Conservation (phyloP, 2,797 vertebrate species). For the Lemur catta region DNA sequence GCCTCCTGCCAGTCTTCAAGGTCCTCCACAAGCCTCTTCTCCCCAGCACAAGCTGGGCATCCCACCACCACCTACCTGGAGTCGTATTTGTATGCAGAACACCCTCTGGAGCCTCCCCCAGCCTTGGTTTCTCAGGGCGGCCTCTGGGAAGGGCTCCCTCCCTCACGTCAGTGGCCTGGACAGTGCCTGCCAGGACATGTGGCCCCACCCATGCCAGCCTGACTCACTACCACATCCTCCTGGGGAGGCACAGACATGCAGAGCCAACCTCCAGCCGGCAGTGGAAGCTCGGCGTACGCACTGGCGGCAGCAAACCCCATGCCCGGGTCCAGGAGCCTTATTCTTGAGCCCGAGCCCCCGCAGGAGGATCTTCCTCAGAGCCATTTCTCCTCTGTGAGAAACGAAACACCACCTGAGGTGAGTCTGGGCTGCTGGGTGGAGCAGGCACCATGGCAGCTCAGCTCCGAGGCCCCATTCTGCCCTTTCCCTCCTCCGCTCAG, state of each 20-base stretch:
- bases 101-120: not conserved
- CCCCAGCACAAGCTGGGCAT: not conserved
- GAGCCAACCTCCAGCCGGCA: conserved; percentile 62
- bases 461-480: not conserved
- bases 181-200: conserved; percentile 54
- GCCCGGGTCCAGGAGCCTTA: conserved; percentile 59
- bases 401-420: not conserved
- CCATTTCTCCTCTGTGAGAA: conserved; percentile 63
- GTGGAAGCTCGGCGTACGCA: conserved; percentile 36
- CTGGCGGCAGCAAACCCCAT: conserved; percentile 55
- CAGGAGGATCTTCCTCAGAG: conserved; percentile 64
- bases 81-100: too few species aligned
- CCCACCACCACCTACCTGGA: not conserved
- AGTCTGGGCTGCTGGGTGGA: too few species aligned
- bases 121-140: not conserved
- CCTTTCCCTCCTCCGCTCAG: not conserved
- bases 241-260: conserved; percentile 66
- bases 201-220: conserved; percentile 33
- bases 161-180: not conserved
- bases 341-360: conserved; percentile 73
- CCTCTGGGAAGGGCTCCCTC: not conserved
- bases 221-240: conserved; percentile 69
- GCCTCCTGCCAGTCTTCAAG: not conserved
- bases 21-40: not conserved
- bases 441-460: conserved; percentile 31